Evolutionary conservation across 2,888 invertebrate species (phyloP), one percentile per base, ranked within the genome.

Genomic region (Lissocephala sabroskyi): DNA sequence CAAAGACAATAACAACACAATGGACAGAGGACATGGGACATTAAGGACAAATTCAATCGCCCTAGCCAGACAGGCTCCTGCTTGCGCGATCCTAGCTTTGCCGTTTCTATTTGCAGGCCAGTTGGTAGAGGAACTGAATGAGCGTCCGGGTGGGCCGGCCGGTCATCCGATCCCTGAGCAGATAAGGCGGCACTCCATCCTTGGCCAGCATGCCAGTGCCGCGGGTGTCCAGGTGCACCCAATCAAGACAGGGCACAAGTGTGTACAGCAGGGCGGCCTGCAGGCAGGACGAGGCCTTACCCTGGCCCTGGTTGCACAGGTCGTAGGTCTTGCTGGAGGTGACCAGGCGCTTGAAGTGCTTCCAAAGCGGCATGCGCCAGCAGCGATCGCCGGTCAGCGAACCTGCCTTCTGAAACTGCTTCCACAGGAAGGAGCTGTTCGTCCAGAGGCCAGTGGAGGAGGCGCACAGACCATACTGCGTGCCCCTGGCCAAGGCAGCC

Each of bases 221-320:
- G 28, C 91, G 88, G 52, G 90, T 91, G 82, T 92, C 92, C 75
- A 91, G 67, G 83, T 92, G 92, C 65, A 90, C 79, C 91, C 91
- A 92, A 50, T 89, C 87, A 17, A 86, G 80, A 73, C 88, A 88
- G 1, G 83, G 84, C 6, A 91, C 86, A 85, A 92, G 89, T 79
- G 89, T 87, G 82, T 85, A 85, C 0, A 92, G 82, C 57, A 91
- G 88, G 1, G 91, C 91, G 0, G 92, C 92, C 3, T 90, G 90
- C 32, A 89, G 85, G 65, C 91, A 91, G 0, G 91, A 86, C 0
- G 90, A 87, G 0, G 88, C 91, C 23, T 23, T 23, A 7, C 23
- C 23, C 7, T 23, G 3, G 7, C 23, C 87, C 37, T 86, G 85
- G 56, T 90, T 87, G 61, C 89, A 87, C 43, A 90, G 79, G 56